phyloP scores from a whole-genome alignment of 1,140 invertebrate genomes.

The Caenorhabditis latens region DNA sequence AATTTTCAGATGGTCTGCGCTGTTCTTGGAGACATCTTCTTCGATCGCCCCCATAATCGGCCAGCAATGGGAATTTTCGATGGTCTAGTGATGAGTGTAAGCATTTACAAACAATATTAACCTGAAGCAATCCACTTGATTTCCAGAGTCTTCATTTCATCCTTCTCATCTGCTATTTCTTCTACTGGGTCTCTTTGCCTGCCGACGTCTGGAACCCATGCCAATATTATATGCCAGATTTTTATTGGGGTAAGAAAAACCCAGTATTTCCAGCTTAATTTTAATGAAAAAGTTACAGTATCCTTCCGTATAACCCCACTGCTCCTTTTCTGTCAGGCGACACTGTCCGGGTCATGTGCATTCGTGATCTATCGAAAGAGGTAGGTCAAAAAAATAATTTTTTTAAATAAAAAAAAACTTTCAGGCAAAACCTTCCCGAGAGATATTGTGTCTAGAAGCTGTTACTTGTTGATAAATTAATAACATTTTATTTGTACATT shows the following conservation, averaged over 20 bases:
- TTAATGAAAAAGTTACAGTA: not conserved
- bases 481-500: not conserved
- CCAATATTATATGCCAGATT: not conserved
- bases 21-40: not conserved
- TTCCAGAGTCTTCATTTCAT: not conserved
- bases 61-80: not conserved
- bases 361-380: not conserved
- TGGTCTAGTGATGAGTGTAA: not conserved
- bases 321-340: not conserved
- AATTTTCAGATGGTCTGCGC: not conserved
- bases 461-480: not conserved
- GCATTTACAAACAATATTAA: too few relatives aligned
- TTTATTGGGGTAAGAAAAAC: not conserved
- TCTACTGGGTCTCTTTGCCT: not conserved
- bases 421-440: too few relatives aligned
- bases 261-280: not conserved
- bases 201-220: not conserved
- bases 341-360: not conserved
- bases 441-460: not conserved
- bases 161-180: not conserved
- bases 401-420: not conserved
- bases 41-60: not conserved
- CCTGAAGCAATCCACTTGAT: not conserved
- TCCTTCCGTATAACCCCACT: not conserved
- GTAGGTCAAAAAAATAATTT: not conserved